These are phyloP conservation scores for Neomicropteryx cornuta DNA, from an alignment of 1,140 invertebrate genomes.

Conservation along the genomic window DNA sequence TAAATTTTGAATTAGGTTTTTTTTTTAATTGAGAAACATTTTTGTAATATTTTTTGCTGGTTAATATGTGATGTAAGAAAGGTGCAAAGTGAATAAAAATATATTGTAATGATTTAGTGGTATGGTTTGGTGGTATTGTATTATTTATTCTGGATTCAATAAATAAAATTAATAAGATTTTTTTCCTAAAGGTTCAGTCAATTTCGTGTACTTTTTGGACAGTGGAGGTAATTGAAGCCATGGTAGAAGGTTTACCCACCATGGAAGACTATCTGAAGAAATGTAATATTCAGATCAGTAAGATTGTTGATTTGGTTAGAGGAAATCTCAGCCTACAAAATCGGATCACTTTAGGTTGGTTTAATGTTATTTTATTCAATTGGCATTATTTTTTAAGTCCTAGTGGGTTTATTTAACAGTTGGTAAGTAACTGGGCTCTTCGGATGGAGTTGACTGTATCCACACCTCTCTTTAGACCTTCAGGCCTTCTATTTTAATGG, in stretches of 20 bases:
- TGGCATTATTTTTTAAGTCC: no score
- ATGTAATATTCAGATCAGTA: conserved; percentile 57
- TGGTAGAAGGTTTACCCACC: conserved; percentile 42
- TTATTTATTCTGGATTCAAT: not conserved
- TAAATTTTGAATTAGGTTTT: no score
- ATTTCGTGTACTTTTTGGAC: conserved; percentile 88
- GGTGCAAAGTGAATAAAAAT: no score
- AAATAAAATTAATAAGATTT: conserved; percentile 3
- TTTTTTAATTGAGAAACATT: no score
- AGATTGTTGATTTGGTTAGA: conserved; percentile 78
- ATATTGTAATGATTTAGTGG: not conserved
- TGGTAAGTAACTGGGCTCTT: no score
- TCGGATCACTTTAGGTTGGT: conserved; percentile 74
- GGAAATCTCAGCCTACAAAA: conserved; percentile 81
- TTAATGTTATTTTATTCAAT: conserved; percentile 9
- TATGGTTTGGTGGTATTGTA: not conserved
- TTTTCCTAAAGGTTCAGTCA: conserved; percentile 53
- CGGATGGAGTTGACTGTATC: no score
- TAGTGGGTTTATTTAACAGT: no score
- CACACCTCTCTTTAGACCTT: no score
- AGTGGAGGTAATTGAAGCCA: conserved; percentile 63
- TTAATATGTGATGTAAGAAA: no score
- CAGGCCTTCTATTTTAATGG: no score
- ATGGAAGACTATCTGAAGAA: conserved; percentile 44
- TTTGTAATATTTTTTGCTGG: no score